Evolutionary conservation across 2,797 vertebrate species (phyloP), one percentile per base, ranked within the genome.

Genomic region (Ctenosaura bakeri): DNA sequence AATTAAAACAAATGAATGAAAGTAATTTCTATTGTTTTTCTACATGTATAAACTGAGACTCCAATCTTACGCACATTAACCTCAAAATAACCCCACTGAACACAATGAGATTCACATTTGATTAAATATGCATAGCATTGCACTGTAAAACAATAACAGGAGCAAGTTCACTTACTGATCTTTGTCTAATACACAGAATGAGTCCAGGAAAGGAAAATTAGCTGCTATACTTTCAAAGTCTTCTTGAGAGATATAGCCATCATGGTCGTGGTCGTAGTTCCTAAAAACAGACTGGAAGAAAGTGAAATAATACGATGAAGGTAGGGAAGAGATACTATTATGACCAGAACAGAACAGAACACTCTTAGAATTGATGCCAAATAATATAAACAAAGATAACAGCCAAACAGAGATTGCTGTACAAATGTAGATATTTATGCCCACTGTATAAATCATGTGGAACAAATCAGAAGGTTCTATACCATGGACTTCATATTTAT

Each of bases 221-320:
- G 98, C 98, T 80, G 99, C 98, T 73, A 99, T 98, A 95, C 98
- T 99, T 97, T 99, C 98, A 86, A 99, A 99, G 96, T 99, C 99
- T 95, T 99, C 98, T 96, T 99, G 99, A 92, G 99, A 99, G 94
- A 99, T 99, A 92, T 99, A 99, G 18, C 98, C 99, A 88, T 99
- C 98, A 0, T 98, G 98, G 95, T 99, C 98, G 12, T 98, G 98
- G 93, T 99, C 99, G 0, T 99, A 99, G 96, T 99, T 99, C 94
- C 98, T 98, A 96, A 99, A 99, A 91, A 99, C 98, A 96, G 99
- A 99, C 99, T 99, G 94, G 77, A 6, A 91, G 4, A 46, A 90
- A 94, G 50, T 32, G 62, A 89, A 22, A 42, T 91, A 92, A 76
- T 90, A 29, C 56, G 54, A 12, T 66, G 59, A 35, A 8, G 73